Base-by-base conservation (phyloP, 1,140 invertebrate genomes). In the Sycophaga agraensis region DNA sequence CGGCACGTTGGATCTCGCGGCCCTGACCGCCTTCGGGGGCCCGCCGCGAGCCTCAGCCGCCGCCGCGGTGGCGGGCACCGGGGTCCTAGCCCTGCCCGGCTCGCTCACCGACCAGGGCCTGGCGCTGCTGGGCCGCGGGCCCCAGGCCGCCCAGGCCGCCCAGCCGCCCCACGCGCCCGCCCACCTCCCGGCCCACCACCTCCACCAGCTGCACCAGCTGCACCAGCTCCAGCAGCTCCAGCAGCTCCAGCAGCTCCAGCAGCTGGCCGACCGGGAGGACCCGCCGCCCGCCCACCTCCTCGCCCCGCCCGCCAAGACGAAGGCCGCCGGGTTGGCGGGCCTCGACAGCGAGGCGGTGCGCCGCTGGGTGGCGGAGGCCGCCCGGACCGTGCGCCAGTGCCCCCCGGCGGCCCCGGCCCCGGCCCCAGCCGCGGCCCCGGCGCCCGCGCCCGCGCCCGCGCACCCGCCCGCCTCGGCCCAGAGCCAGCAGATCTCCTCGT, bases 11-110 rank as follows among this genome's bases (percentile, higher is more conserved):
- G 74, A 79, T 78, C 67, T 75, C 71, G 73, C 72, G 72, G 74
- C 74, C 65, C 75, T 76, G 67, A 68, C 70, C 63, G 68, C 66
- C 66, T 78, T 70, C 69, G 74, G 71, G 73, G 49, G 51, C 42
- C 26, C 57, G 42, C 16, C 40, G 42, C 28, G 28, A 11, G 28
- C 28, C 28, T 11, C 5, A 31, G 35, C 40, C 46, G 37, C 48
- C 51, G 68, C 76, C 77, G 77, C 78, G 76, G 77, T 79, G 79
- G 78, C 79, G 78, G 79, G 79, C 59, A 79, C 78, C 74, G 74
- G 76, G 66, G 73, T 81, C 66, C 72, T 80, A 54, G 76, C 76
- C 67, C 71, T 78, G 61, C 70, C 76, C 69, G 73, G 75, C 68
- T 63, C 78, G 70, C 75, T 78, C 70, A 72, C 73, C 72, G 75